phyloP scores from a whole-genome alignment of 2,888 invertebrate genomes.

The Chloroclysta siterata region DNA sequence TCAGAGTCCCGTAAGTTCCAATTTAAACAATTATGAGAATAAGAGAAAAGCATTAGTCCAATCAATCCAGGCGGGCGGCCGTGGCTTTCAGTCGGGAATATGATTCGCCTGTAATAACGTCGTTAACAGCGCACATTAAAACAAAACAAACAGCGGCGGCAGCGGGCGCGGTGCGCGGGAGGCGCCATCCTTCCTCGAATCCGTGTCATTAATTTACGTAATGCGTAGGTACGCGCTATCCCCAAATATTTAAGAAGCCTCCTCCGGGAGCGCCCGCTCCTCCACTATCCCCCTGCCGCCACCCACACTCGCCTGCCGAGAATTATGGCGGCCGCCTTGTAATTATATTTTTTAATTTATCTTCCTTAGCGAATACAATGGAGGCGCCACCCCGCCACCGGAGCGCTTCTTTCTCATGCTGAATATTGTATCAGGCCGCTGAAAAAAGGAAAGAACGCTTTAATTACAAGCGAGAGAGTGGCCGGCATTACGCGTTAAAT shows the following conservation, averaged over 20 bases:
- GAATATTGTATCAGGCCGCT: constrained; percentile 85
- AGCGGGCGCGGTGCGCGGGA: constrained; percentile 47
- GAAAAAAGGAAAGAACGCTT: constrained; percentile 85
- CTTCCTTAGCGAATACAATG: constrained; percentile 87
- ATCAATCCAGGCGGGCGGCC: constrained; percentile 61
- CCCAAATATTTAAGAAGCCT: constrained; percentile 86
- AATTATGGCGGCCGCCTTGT: constrained; percentile 87
- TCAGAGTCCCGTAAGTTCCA: constrained; percentile 62
- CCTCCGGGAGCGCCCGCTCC: constrained; percentile 83
- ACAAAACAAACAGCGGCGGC: constrained; percentile 80
- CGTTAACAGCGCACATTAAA: constrained; percentile 84
- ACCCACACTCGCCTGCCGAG: constrained; percentile 79
- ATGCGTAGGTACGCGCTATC: constrained; percentile 86
- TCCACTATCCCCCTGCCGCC: constrained; percentile 76
- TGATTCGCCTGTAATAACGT: constrained; percentile 82
- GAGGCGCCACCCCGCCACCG: constrained; percentile 85
- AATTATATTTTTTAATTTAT: constrained; percentile 90
- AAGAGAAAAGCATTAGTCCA: constrained; percentile 79
- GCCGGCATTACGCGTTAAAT: constrained; percentile 82
- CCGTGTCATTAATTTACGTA: constrained; percentile 86
- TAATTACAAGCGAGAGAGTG: constrained; percentile 84
- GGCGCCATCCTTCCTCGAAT: constrained; percentile 85
- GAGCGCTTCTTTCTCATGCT: constrained; percentile 84
- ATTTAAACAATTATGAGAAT: constrained; percentile 77
- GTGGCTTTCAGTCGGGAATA: constrained; percentile 44